phyloP scores from a whole-genome alignment of 2,888 invertebrate species.

The Patella depressa region DNA sequence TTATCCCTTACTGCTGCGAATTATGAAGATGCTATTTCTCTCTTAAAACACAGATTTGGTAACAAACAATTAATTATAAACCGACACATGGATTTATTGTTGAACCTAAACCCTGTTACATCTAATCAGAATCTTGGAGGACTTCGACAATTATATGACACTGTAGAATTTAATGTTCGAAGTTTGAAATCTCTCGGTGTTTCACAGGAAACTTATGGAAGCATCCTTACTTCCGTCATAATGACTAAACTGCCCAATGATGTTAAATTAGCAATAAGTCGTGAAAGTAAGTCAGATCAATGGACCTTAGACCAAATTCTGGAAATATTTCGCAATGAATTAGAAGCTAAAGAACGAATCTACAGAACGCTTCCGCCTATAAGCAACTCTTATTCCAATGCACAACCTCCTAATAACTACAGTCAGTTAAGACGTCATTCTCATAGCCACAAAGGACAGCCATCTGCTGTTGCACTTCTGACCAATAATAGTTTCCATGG shows the following conservation, averaged over 20 bases:
- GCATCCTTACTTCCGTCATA: background rate
- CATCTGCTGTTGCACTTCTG: too few relatives aligned
- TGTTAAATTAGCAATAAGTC: background rate
- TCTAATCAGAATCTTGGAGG: background rate
- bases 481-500: background rate
- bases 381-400: too few relatives aligned
- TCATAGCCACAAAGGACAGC: too few relatives aligned
- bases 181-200: background rate
- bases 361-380: too few relatives aligned
- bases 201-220: background rate
- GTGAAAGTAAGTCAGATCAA: background rate
- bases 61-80: constrained; percentile 1
- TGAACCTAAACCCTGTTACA: background rate
- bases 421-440: too few relatives aligned
- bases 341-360: background rate
- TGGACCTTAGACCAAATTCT: background rate
- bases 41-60: background rate
- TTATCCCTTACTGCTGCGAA: background rate
- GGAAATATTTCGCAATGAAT: background rate
- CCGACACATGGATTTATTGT: background rate
- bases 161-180: background rate
- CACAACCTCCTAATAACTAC: too few relatives aligned
- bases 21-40: background rate
- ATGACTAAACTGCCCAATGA: background rate
- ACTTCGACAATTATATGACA: background rate